Percentiles rank a stretch among this genome's conserved stretches.
phyloP scores from a whole-genome alignment of 2,113 vertebrate species.

The Carassius gibelio region DNA sequence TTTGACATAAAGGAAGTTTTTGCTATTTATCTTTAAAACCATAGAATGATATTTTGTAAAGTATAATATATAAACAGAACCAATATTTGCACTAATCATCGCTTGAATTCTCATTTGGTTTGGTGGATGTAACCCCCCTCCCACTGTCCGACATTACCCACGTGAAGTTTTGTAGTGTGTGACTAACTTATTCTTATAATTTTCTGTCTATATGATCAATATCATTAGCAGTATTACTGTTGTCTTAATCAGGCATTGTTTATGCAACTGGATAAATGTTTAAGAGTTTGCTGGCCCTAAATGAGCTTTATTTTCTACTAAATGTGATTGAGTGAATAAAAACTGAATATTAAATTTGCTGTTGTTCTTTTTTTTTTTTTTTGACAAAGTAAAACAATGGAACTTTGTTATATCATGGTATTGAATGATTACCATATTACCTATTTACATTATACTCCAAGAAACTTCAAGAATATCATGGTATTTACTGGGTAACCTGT shows the following conservation, averaged over 20 bases:
- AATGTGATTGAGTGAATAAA: conserved; percentile 52
- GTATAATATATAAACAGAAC: conserved; percentile 57
- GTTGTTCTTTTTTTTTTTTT: background rate
- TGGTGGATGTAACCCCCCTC: background rate
- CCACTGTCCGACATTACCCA: conserved; percentile 9
- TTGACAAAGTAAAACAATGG: background rate
- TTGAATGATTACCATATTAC: background rate
- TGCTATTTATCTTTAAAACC: conserved; percentile 66
- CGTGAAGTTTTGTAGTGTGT: conserved; percentile 30
- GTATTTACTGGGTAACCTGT: background rate
- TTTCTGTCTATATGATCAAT: conserved; percentile 13
- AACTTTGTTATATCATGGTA: background rate
- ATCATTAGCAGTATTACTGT: conserved; percentile 27
- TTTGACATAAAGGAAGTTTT: conserved; percentile 61
- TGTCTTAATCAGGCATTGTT: conserved; percentile 39
- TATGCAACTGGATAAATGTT: conserved; percentile 26
- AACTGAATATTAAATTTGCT: background rate
- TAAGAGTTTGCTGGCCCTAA: conserved; percentile 36
- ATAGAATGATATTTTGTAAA: conserved; percentile 64
- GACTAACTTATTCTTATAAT: conserved; percentile 10
- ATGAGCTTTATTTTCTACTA: conserved; percentile 56
- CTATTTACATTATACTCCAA: background rate
- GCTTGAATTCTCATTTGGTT: conserved; percentile 56
- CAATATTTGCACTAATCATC: conserved; percentile 71
- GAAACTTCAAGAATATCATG: background rate